Evolutionary conservation across 2,888 invertebrate species (phyloP).

Genomic region (Chymomyza caudatula): DNA sequence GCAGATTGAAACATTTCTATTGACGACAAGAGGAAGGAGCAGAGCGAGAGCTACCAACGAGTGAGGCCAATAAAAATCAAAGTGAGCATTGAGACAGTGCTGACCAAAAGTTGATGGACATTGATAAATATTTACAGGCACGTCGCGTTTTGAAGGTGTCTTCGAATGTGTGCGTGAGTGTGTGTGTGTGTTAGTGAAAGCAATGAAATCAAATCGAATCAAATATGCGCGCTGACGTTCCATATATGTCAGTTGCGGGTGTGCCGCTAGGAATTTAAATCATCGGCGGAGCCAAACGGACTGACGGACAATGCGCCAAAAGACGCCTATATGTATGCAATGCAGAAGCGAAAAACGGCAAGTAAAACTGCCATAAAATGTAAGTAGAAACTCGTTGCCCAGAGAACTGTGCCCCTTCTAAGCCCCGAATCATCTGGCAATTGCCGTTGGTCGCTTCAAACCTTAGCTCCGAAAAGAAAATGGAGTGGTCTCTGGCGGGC

Average conservation of each 20-base stretch:
- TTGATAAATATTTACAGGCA: conserved; percentile 69
- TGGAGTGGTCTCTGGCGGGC: conserved; percentile 65
- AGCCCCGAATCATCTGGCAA: not conserved
- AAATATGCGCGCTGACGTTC: conserved; percentile 68
- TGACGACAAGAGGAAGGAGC: too few relatives aligned
- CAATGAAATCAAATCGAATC: conserved; percentile 73
- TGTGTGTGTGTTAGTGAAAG: conserved; percentile 18
- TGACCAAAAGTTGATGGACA: not conserved
- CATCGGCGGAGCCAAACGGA: conserved; percentile 40
- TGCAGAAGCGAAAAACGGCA: conserved; percentile 11
- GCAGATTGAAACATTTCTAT: conserved; percentile 12
- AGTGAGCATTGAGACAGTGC: not conserved
- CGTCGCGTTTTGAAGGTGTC: conserved; percentile 51
- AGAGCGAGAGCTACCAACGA: not conserved
- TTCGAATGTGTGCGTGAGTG: conserved; percentile 20
- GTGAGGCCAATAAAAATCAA: not conserved
- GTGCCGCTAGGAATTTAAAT: conserved; percentile 72
- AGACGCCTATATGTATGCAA: conserved; percentile 63
- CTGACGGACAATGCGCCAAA: conserved; percentile 69
- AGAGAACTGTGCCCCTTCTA: not conserved
- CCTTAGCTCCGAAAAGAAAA: conserved; percentile 31
- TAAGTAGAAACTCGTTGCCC: conserved; percentile 26
- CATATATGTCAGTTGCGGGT: conserved; percentile 32
- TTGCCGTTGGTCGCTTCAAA: not conserved
- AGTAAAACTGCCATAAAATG: conserved; percentile 48